Base-by-base conservation (phyloP, 2,113 vertebrate species). In the Elachura formosa region DNA sequence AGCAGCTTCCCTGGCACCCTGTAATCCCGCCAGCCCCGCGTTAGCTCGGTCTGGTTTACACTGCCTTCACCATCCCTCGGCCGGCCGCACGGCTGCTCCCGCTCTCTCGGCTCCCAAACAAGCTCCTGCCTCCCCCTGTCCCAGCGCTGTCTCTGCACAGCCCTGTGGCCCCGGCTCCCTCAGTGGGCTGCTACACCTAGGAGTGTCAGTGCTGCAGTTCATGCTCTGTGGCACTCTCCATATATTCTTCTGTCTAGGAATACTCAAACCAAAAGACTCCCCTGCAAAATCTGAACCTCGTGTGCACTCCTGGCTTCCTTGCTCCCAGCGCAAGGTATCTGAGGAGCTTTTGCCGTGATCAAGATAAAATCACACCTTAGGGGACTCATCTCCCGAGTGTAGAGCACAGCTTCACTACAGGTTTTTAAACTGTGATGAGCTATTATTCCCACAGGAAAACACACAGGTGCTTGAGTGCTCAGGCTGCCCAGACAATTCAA, bases 1-100 rank as follows among this genome's bases (percentile, higher is more conserved):
- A 96, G 84, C 96, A 97, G 59, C 91, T 95, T 97, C 91, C 49
- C 95, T 9, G 29, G 66, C 84, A 88, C 61, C n/a, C 68, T 77
- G 68, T 97, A 97, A 97, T 97, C 97, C 91, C 66, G 54, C 76
- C 52, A 4, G 94, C 94, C 85, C 84, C 1, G 34, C 0, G 31
- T 94, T 95, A 96, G 96, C 93, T 97, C 2, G 8, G 93, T 69
- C 96, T 97, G 96, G 97, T 97, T 97, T 92, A 40, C 2, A 4
- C 97, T 94, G 95, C 97, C 93, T 62, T 92, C 4, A 1, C 49
- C 54, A 12, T 90, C 87, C 87, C 72, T 92, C 34, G 0, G 1
- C 94, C 72, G 69, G 56, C 83, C 2, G 7, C 45, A 36, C 48
- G 1, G 73, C 93, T 75, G 75, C 64, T 92, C 88, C 69, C 22